Evolutionary conservation across 2,888 invertebrate genomes (phyloP).

Genomic region (Lamellibrachia columna): DNA sequence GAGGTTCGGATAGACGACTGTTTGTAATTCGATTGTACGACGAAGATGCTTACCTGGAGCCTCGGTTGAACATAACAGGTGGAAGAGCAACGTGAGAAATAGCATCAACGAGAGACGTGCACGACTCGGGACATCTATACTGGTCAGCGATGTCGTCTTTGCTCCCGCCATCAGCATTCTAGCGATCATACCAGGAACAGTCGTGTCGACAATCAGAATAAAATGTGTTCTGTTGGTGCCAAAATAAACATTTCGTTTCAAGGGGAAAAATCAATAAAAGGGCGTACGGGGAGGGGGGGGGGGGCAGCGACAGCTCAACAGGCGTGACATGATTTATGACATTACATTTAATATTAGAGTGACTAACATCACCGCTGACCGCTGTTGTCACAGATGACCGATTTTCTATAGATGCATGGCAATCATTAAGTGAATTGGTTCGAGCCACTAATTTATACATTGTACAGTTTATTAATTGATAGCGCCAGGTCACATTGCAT

Average conservation of each 20-base stretch:
- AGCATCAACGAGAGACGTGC: neutral
- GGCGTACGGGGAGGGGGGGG: no score
- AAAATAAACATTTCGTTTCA: neutral
- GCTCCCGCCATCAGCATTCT: neutral
- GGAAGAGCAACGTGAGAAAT: neutral
- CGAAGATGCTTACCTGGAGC: neutral
- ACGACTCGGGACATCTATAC: neutral
- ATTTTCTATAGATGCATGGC: neutral
- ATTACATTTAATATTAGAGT: no score
- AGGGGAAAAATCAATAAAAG: neutral
- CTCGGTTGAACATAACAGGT: neutral
- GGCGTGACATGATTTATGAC: no score
- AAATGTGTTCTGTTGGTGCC: neutral
- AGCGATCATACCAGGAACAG: neutral
- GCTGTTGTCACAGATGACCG: neutral
- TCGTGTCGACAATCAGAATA: neutral
- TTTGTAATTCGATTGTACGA: neutral
- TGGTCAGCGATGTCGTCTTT: neutral
- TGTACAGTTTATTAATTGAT: neutral
- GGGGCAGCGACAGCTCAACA: no score
- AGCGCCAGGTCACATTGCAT: no score
- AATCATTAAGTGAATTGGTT: neutral
- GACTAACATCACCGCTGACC: no score
- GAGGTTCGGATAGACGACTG: neutral
- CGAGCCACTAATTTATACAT: neutral